A percentile compares a stretch with the other conserved stretches of the same genome.
Evolutionary conservation across 2,888 invertebrate species (phyloP).

Genomic region (Oxyscelio sp.): DNA sequence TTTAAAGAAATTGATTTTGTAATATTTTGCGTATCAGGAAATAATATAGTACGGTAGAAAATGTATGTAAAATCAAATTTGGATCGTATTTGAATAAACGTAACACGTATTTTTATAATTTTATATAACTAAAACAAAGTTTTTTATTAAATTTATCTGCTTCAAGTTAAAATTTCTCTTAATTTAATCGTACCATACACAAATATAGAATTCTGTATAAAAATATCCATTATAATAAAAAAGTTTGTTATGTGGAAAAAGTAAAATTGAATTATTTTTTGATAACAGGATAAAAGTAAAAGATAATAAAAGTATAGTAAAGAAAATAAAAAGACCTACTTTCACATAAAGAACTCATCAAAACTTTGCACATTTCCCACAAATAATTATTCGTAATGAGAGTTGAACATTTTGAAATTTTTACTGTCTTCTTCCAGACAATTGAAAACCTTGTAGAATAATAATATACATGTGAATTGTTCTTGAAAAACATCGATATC

Average conservation of each 20-base stretch:
- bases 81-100: no score
- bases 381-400: slow-evolving; percentile 85
- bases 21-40: no score
- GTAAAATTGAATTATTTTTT: slow-evolving; percentile 16
- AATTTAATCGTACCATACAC: no score
- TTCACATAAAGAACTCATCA: slow-evolving; percentile 74
- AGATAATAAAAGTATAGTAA: slow-evolving; percentile 54
- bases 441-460: slow-evolving; percentile 49
- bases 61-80: no score
- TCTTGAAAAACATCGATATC: slow-evolving; percentile 54
- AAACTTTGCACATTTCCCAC: slow-evolving; percentile 79
- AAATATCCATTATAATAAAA: no score
- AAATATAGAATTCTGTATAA: no score
- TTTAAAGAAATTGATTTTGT: no score
- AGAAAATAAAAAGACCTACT: slow-evolving; percentile 52
- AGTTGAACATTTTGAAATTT: slow-evolving; percentile 84
- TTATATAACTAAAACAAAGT: no score
- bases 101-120: no score
- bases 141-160: no score
- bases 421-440: slow-evolving; percentile 75
- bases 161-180: no score
- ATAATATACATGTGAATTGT: slow-evolving; percentile 35
- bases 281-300: slow-evolving; percentile 44
- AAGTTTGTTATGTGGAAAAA: slow-evolving; percentile 15
- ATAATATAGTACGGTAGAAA: no score